Conservation (phyloP, 2,797 vertebrate species). For the Lutjanus argentimaculatus region DNA sequence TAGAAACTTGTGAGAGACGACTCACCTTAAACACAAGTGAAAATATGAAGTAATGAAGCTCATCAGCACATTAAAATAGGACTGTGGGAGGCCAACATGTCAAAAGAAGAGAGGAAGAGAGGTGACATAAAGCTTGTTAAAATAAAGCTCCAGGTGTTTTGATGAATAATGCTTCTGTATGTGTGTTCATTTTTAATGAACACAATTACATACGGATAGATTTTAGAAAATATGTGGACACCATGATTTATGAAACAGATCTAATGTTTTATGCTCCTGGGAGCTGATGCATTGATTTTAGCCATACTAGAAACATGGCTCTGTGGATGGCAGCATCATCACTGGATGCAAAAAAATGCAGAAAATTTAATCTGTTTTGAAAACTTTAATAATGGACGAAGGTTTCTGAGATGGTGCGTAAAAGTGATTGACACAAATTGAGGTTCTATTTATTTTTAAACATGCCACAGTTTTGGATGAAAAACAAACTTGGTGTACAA, state of each 20-base stretch:
- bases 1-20: not conserved
- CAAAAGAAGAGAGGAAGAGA: not conserved
- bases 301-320: not conserved
- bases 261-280: not conserved
- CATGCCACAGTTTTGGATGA: too few relatives aligned
- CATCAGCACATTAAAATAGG: constrained; percentile 16
- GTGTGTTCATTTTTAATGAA: not conserved
- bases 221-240: not conserved
- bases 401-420: too few relatives aligned
- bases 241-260: not conserved
- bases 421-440: too few relatives aligned
- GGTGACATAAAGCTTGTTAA: not conserved
- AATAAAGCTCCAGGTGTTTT: constrained; percentile 3
- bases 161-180: not conserved
- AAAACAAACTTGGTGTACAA: too few relatives aligned
- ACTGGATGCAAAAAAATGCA: too few relatives aligned
- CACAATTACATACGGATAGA: too few relatives aligned
- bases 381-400: too few relatives aligned
- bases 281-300: not conserved
- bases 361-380: too few relatives aligned
- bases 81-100: not conserved
- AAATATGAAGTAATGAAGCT: constrained; percentile 21
- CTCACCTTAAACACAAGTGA: constrained; percentile 9
- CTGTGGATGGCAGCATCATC: not conserved
- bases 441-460: too few relatives aligned